A percentile compares a stretch with the other conserved stretches of the same genome.
Evolutionary conservation across 1,140 invertebrate species (phyloP).

Genomic region (Stegodyphus dumicola): DNA sequence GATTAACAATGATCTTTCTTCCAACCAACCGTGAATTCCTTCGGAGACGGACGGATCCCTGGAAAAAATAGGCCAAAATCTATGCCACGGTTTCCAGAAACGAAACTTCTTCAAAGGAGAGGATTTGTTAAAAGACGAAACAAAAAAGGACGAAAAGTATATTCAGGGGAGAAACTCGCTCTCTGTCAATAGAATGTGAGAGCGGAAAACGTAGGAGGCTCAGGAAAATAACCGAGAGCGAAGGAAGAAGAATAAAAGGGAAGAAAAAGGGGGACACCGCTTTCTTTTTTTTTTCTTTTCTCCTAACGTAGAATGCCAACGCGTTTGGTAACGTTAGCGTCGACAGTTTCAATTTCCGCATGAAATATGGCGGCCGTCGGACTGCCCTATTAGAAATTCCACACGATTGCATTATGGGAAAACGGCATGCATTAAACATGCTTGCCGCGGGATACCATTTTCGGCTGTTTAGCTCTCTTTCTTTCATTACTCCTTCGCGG

Average conservation of each 20-base stretch:
- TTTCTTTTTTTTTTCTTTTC: background rate
- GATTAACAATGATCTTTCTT: conserved; percentile 8
- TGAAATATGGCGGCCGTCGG: conserved; percentile 24
- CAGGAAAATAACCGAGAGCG: background rate
- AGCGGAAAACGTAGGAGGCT: background rate
- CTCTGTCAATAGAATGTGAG: conserved; percentile 3
- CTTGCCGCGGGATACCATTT: conserved; percentile 2
- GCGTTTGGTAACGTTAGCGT: background rate
- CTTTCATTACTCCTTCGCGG: too few relatives aligned
- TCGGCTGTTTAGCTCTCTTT: background rate
- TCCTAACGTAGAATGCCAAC: background rate
- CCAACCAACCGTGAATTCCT: background rate
- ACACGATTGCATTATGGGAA: conserved; percentile 35
- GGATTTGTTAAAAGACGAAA: conserved; percentile 4
- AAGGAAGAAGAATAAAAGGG: background rate
- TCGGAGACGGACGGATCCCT: background rate
- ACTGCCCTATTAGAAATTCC: conserved; percentile 41
- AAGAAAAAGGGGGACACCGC: background rate
- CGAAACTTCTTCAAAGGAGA: background rate
- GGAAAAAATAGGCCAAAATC: background rate
- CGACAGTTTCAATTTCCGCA: conserved; percentile 38
- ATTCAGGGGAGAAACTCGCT: background rate
- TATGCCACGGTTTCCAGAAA: background rate
- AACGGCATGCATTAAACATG: conserved; percentile 43
- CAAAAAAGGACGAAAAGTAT: background rate